phyloP scores from a whole-genome alignment of 2,888 invertebrate genomes.

The Rhabditoides inermis region DNA sequence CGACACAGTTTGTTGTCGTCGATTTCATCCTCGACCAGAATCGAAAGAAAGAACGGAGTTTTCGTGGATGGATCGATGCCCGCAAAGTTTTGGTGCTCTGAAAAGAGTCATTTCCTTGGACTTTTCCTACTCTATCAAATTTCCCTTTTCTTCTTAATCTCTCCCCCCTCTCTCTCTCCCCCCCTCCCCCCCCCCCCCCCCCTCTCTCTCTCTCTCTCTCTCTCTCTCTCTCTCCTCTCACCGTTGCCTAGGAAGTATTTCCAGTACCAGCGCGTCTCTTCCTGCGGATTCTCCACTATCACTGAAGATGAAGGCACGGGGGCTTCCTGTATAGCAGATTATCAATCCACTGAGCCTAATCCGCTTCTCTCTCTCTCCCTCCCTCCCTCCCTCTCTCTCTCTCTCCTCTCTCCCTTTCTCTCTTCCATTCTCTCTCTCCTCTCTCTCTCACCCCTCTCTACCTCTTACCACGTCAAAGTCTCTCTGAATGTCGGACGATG shows the following conservation, averaged over 20 bases:
- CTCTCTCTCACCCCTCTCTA: no score
- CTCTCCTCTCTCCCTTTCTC: no score
- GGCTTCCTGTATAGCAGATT: constrained; percentile 10
- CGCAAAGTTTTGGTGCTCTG: constrained; percentile 85
- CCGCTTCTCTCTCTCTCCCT: no score
- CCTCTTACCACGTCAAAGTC: no score
- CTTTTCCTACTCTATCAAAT: no score
- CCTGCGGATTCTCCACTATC: constrained; percentile 19
- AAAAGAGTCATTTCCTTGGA: constrained; percentile 42
- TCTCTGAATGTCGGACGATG: constrained; percentile 11
- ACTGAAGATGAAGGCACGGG: constrained; percentile 13
- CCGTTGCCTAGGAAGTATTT: constrained; percentile 84
- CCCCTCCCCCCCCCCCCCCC: no score
- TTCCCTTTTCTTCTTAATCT: no score
- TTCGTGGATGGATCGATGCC: constrained; percentile 68
- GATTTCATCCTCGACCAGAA: constrained; percentile 70
- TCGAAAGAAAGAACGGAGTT: constrained; percentile 74
- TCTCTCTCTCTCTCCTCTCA: no score
- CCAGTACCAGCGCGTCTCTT: constrained; percentile 81
- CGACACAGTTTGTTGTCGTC: constrained; percentile 72
- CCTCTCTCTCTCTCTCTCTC: no score
- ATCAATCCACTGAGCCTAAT: background rate
- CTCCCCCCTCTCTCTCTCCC: no score
- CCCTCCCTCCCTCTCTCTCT: no score
- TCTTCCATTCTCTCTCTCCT: no score